Evolutionary conservation across 1,140 invertebrate genomes (phyloP), one percentile per base, ranked within the genome.

Genomic region (Neodiprion pinetum): DNA sequence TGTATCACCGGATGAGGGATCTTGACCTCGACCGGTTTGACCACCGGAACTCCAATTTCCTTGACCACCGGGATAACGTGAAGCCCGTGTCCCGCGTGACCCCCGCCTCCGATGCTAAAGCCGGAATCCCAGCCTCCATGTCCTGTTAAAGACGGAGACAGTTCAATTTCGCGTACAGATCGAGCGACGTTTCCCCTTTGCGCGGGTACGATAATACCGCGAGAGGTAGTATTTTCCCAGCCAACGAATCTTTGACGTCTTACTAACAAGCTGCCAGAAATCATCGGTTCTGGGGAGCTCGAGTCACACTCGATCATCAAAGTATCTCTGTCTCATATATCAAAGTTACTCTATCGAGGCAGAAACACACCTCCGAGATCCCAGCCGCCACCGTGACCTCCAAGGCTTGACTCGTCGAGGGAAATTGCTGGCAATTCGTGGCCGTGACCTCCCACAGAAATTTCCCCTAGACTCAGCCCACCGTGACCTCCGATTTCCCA

Each of bases 1-100:
- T 90, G 83, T 7, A 93, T 87, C 71, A 93, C 90, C 10, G 92
- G 91, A 78, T 93, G 91, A 0, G 92, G 92, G 7, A 94, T 88
- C 72, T 90, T 90, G 2, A 94, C 88, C 66, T 92, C 91, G 0
- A 93, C 82, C 5, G 90, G 82, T 80, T 93, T 92, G 21, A 90
- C 89, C n/a, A 93, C 90, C 10, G 92, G 91, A 11, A 92, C 87
- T 14, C 92, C 91, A 5, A 93, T 90, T 79, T 92, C 90, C 80
- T 93, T 92, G 78, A 93, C 90, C n/a, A 92, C 85, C 61, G 93
- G 93, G 50, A 93, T 89, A 10, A 90, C 85, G 49, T 68, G 71
- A 28, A 69, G 70, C 23, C 72, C 76, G n/a, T 84, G 75, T 82
- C 21, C 67, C 10, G 72, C 75, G 11, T 76, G 72, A 14, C 68